phyloP scores from a whole-genome alignment of 2,113 vertebrate genomes.

The Petroica traversi region DNA sequence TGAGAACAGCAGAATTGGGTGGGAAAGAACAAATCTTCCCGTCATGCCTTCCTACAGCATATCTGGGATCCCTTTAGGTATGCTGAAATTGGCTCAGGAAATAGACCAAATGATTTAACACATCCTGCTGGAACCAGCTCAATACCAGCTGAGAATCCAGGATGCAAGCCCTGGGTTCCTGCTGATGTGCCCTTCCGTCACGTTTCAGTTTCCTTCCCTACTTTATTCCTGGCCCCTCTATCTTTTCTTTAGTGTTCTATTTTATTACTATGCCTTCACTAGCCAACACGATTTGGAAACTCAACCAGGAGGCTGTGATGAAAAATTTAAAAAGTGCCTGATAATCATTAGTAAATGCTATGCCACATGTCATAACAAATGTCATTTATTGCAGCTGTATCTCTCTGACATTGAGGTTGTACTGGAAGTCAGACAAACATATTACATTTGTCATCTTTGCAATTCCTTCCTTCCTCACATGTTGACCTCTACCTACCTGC shows the following conservation, averaged over 20 bases:
- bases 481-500: neutral
- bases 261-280: neutral
- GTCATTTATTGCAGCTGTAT: neutral
- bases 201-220: constrained; percentile 34
- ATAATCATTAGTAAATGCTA: neutral
- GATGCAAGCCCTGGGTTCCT: constrained; percentile 36
- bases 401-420: neutral
- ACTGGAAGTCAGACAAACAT: neutral
- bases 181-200: constrained; percentile 3
- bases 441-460: neutral
- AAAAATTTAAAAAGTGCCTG: neutral
- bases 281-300: neutral
- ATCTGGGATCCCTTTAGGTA: neutral
- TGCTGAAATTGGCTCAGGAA: neutral
- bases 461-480: neutral
- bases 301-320: neutral
- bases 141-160: neutral
- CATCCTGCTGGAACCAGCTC: neutral
- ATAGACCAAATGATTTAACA: neutral
- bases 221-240: neutral
- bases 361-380: neutral
- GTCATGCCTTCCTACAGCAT: fast-evolving
- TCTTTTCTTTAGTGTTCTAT: neutral
- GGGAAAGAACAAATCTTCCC: neutral
- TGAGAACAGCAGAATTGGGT: neutral